A percentile compares a stretch with the other conserved stretches of the same genome.
Evolutionary conservation across 2,888 invertebrate genomes (phyloP).

Genomic region (Ceramica pisi): DNA sequence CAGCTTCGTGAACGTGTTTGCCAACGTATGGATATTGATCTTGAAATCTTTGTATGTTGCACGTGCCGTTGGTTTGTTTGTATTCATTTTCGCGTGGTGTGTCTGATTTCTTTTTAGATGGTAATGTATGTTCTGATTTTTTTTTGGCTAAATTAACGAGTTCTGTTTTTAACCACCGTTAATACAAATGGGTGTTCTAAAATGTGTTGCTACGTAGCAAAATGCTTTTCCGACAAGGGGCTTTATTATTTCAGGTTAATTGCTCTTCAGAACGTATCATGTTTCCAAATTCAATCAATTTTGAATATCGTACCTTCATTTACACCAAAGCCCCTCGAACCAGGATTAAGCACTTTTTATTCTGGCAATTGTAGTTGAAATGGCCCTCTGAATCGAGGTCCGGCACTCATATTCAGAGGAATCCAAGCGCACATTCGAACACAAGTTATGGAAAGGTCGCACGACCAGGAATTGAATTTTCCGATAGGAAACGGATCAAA

Average conservation of each 20-base stretch:
- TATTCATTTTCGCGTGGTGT: neutral
- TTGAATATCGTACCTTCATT: slow-evolving; percentile 21
- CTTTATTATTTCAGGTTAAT: slow-evolving; percentile 30
- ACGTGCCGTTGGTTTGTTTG: slow-evolving; percentile 10
- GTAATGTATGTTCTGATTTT: neutral
- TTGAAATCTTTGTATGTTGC: slow-evolving; percentile 20
- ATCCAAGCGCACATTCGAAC: slow-evolving; percentile 49
- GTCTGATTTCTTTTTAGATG: neutral
- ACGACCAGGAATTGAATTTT: slow-evolving; percentile 48
- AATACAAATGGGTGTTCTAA: neutral
- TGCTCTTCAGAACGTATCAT: slow-evolving; percentile 10
- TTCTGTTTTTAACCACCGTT: neutral
- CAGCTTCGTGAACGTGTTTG: slow-evolving; percentile 22
- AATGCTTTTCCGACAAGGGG: neutral
- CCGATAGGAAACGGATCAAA: slow-evolving; percentile 45
- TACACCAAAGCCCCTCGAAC: neutral
- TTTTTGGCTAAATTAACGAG: no score
- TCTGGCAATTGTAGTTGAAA: slow-evolving; percentile 19
- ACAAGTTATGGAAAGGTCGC: slow-evolving; percentile 55
- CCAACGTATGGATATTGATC: slow-evolving; percentile 22
- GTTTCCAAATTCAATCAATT: slow-evolving; percentile 19
- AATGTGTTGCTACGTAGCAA: neutral
- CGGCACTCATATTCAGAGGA: slow-evolving; percentile 40
- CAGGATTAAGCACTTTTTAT: neutral
- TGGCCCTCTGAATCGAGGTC: slow-evolving; percentile 19